These are phyloP conservation scores for Ptiloglossa arizonensis DNA, from an alignment of 1,140 invertebrate genomes.

Conservation along the genomic window DNA sequence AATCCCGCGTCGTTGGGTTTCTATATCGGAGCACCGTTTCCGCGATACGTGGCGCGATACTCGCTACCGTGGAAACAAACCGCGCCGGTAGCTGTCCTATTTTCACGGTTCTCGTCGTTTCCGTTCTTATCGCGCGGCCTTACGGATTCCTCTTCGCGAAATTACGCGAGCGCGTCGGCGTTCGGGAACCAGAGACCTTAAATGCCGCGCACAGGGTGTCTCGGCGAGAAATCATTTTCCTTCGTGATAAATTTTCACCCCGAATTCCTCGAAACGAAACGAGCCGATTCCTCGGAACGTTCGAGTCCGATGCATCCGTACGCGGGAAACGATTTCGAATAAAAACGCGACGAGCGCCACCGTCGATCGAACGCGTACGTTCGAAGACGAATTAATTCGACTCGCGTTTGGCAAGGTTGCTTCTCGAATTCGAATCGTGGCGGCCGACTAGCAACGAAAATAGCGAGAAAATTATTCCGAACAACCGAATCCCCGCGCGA, in stretches of 20 bases:
- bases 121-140: conserved; percentile 8
- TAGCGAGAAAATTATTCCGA: not conserved
- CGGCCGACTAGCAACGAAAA: too few species aligned
- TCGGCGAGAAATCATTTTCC: conserved; percentile 3
- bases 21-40: not conserved
- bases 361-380: too few species aligned
- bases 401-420: too few species aligned
- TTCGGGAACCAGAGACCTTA: conserved; percentile 36
- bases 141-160: conserved; percentile 53
- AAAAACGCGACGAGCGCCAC: too few species aligned
- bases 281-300: too few species aligned
- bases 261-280: too few species aligned
- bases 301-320: too few species aligned
- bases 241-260: not conserved
- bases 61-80: not conserved
- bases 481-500: not conserved
- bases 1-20: too few species aligned
- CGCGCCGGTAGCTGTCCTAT: not conserved
- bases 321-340: too few species aligned
- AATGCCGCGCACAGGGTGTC: conserved; percentile 42
- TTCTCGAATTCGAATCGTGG: too few species aligned
- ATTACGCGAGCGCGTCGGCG: conserved; percentile 37
- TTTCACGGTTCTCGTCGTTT: conserved; percentile 3
- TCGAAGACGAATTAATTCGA: too few species aligned
- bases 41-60: not conserved